Conservation (phyloP, 2,888 invertebrate genomes). For the Resseliella maxima region DNA sequence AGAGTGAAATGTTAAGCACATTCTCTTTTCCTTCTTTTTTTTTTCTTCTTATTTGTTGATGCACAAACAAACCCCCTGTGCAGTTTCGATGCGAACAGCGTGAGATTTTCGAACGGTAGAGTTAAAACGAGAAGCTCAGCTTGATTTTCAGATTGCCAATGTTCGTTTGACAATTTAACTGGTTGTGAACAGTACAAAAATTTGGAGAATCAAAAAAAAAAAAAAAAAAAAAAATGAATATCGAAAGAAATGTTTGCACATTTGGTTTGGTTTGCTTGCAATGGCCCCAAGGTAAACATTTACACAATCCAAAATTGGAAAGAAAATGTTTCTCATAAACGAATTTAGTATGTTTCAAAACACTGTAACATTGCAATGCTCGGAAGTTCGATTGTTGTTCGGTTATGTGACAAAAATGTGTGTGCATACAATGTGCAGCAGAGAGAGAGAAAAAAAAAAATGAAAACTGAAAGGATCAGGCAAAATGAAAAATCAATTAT, state of each 20-base stretch:
- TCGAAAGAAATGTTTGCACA: background rate
- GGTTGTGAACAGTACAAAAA: no score
- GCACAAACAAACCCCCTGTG: background rate
- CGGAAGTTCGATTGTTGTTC: background rate
- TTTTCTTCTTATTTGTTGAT: background rate
- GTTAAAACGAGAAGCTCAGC: no score
- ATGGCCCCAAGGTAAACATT: conserved; percentile 27
- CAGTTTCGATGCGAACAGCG: no score
- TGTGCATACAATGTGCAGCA: background rate
- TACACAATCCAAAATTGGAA: background rate
- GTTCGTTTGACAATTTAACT: background rate
- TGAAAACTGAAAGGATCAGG: background rate
- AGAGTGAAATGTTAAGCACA: background rate
- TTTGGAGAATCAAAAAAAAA: background rate
- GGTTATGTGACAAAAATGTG: background rate
- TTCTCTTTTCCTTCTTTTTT: background rate
- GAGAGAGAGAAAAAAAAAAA: background rate
- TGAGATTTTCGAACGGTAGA: no score
- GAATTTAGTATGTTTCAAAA: background rate
- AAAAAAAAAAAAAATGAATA: background rate
- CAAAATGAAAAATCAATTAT: conserved; percentile 49
- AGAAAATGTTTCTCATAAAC: background rate
- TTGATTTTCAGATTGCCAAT: background rate
- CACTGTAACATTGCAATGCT: background rate
- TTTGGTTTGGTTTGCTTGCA: background rate